These are phyloP conservation scores for Sardinella longiceps DNA, from an alignment of 2,797 vertebrate species.

Conservation along the genomic window DNA sequence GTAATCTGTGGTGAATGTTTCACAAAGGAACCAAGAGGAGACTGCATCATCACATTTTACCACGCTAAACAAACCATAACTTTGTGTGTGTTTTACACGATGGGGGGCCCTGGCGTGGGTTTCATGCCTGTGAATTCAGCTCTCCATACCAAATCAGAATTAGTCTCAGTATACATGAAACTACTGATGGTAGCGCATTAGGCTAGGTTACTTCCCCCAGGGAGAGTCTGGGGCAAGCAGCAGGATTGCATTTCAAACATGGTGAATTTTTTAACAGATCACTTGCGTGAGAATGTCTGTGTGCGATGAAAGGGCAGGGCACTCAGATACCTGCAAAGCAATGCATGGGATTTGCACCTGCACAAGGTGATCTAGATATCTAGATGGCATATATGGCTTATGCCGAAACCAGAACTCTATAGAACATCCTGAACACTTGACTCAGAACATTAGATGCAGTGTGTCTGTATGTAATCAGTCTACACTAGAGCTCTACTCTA, in stretches of 20 bases:
- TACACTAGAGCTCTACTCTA: background rate
- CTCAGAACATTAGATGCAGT: background rate
- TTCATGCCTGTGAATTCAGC: background rate
- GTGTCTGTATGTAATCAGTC: background rate
- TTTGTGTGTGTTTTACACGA: background rate
- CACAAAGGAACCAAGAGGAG: background rate
- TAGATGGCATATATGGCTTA: background rate
- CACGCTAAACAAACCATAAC: background rate
- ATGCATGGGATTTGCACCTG: background rate
- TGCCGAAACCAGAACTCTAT: background rate
- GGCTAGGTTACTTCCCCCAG: background rate
- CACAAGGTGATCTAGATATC: background rate
- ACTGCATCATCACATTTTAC: background rate
- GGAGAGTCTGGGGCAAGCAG: background rate
- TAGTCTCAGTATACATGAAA: background rate
- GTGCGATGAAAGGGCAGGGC: background rate
- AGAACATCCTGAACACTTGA: background rate
- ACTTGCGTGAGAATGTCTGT: background rate
- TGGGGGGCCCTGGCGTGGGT: background rate
- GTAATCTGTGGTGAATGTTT: background rate
- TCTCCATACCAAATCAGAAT: background rate
- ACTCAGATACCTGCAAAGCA: background rate
- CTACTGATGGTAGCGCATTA: background rate
- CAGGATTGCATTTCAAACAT: background rate
- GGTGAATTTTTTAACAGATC: conserved; percentile 5